Conservation (phyloP, 1,140 invertebrate genomes). For the Bombus fervidus region DNA sequence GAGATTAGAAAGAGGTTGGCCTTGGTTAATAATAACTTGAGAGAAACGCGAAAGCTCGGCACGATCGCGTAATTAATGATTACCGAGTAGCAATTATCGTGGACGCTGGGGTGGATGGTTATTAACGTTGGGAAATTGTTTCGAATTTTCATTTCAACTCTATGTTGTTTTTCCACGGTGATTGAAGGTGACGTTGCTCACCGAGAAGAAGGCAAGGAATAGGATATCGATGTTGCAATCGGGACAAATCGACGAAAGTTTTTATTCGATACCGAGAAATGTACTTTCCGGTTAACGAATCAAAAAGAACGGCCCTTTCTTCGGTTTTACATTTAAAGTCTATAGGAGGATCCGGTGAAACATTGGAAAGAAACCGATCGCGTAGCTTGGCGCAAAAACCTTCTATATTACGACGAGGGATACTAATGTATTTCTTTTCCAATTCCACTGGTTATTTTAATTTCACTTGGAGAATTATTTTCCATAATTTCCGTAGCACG, state of each 20-base stretch:
- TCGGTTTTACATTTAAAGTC: background rate
- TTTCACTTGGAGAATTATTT: background rate
- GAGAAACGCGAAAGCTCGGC: background rate
- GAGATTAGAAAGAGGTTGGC: background rate
- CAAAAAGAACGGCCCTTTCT: too few relatives aligned
- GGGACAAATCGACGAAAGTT: background rate
- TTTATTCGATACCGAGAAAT: constrained; percentile 24
- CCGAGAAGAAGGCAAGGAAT: background rate
- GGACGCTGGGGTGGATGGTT: background rate
- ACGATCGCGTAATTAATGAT: constrained; percentile 20
- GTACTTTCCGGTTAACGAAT: background rate
- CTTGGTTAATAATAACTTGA: background rate
- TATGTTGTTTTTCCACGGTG: background rate
- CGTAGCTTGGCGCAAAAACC: too few relatives aligned
- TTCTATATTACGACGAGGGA: too few relatives aligned
- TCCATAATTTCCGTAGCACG: background rate
- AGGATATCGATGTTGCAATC: background rate
- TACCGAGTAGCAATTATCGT: background rate
- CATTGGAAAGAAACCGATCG: background rate
- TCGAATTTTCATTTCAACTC: background rate
- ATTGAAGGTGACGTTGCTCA: background rate
- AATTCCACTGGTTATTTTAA: background rate
- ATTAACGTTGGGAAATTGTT: background rate
- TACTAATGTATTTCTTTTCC: background rate
- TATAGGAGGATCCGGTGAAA: too few relatives aligned